Evolutionary conservation across 1,140 invertebrate species (phyloP).

Genomic region (Parapsyche elsis): DNA sequence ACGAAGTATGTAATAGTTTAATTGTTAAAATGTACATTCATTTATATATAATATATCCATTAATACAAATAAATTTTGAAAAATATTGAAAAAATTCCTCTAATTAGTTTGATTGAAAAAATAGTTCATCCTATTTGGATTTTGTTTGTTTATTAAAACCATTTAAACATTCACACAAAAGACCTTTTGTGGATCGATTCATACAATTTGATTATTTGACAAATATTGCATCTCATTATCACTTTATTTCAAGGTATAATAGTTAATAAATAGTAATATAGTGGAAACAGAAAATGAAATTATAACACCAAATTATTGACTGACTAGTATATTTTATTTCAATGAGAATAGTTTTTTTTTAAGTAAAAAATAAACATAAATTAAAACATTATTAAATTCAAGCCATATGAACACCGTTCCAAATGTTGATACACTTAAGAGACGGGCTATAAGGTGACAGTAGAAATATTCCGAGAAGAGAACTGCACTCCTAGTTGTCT

Average conservation of each 20-base stretch:
- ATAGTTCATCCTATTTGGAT: too few relatives aligned
- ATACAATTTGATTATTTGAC: too few relatives aligned
- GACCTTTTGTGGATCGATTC: too few relatives aligned
- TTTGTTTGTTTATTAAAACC: too few relatives aligned
- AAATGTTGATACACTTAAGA: background rate
- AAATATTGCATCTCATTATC: too few relatives aligned
- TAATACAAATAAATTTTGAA: background rate
- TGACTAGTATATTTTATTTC: constrained; percentile 18
- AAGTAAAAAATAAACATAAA: constrained; percentile 7
- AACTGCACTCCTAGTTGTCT: background rate
- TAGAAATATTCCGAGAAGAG: background rate
- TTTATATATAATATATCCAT: background rate
- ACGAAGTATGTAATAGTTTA: background rate
- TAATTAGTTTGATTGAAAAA: too few relatives aligned
- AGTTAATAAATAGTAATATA: background rate
- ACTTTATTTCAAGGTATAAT: too few relatives aligned
- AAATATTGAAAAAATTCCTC: background rate
- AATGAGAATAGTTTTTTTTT: background rate
- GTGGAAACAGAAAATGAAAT: background rate
- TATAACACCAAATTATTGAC: background rate
- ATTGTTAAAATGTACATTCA: background rate
- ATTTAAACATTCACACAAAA: too few relatives aligned
- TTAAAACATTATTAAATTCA: background rate
- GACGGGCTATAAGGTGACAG: background rate
- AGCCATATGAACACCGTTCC: background rate